Evolutionary conservation across 2,797 vertebrate species (phyloP).

Genomic region (Meriones psammophilus): DNA sequence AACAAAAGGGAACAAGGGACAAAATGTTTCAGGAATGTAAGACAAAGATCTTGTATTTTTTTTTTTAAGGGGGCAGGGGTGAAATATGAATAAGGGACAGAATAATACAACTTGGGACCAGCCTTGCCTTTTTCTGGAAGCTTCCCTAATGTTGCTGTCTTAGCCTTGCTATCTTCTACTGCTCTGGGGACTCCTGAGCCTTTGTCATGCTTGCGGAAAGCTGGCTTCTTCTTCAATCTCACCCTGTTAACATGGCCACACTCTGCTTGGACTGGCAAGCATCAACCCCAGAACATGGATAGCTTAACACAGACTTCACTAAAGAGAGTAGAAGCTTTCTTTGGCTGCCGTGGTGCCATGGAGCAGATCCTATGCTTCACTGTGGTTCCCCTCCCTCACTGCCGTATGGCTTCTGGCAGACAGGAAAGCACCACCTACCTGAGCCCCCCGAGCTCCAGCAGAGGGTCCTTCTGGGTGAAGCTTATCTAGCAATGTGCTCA

Average conservation of each 20-base stretch:
- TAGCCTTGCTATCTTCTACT: not conserved
- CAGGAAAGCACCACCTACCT: slow-evolving; percentile 80
- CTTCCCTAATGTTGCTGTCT: not conserved
- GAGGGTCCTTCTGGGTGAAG: slow-evolving; percentile 79
- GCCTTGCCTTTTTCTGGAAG: not conserved
- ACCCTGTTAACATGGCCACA: too few relatives aligned
- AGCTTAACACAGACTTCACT: accelerated
- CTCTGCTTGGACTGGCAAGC: accelerated
- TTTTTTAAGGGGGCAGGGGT: not conserved
- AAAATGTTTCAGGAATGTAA: not conserved
- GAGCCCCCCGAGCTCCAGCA: not conserved
- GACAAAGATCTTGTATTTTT: not conserved
- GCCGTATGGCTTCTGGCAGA: not conserved
- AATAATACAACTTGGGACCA: not conserved
- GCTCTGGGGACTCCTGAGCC: not conserved
- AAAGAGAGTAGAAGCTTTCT: not conserved
- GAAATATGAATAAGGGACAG: not conserved
- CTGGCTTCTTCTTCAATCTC: not conserved
- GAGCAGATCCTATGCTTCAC: accelerated
- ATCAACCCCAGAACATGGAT: accelerated
- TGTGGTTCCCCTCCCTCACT: too few relatives aligned
- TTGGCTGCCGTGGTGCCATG: not conserved
- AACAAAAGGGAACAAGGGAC: not conserved
- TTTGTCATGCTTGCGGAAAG: not conserved
- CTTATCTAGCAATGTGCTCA: slow-evolving; percentile 85